These are phyloP conservation scores for Crypturellus tataupa DNA, from an alignment of 2,797 vertebrate genomes.

Conservation along the genomic window DNA sequence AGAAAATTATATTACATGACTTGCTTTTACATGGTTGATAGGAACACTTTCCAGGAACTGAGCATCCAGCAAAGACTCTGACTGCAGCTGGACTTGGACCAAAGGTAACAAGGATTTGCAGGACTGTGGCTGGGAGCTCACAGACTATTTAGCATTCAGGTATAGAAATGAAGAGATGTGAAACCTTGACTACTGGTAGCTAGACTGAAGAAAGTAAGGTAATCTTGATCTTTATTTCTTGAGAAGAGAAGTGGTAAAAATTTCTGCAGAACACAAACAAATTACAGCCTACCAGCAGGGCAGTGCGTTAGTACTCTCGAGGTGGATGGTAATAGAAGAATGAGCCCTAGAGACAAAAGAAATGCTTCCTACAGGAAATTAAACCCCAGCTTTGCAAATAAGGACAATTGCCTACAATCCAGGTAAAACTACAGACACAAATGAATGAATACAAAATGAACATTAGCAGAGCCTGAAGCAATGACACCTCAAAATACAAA, in stretches of 20 bases:
- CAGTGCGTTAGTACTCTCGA: slow-evolving; percentile 53
- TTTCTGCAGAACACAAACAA: slow-evolving; percentile 59
- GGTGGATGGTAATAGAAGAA: slow-evolving; percentile 53
- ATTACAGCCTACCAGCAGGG: slow-evolving; percentile 48
- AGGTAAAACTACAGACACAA: slow-evolving; percentile 54
- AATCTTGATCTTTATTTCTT: not conserved
- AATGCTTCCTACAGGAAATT: slow-evolving; percentile 68
- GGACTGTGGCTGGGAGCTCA: not conserved
- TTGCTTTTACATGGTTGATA: not conserved
- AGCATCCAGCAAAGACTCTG: slow-evolving; percentile 5
- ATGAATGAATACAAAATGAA: slow-evolving; percentile 58
- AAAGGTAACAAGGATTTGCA: slow-evolving; percentile 20
- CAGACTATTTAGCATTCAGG: not conserved
- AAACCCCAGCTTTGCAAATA: slow-evolving; percentile 68
- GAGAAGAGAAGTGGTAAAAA: slow-evolving; percentile 12
- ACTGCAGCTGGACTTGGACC: not conserved
- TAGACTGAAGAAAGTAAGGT: not conserved
- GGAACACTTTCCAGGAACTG: slow-evolving; percentile 5
- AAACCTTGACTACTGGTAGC: not conserved
- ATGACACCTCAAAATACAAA: slow-evolving; percentile 49
- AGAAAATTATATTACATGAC: not conserved
- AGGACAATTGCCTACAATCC: slow-evolving; percentile 61
- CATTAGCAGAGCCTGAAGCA: slow-evolving; percentile 55
- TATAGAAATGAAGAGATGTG: not conserved
- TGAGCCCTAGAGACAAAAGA: slow-evolving; percentile 60